Conservation (phyloP, 1,140 invertebrate species). For the Phymorhynchus buccinoides region DNA sequence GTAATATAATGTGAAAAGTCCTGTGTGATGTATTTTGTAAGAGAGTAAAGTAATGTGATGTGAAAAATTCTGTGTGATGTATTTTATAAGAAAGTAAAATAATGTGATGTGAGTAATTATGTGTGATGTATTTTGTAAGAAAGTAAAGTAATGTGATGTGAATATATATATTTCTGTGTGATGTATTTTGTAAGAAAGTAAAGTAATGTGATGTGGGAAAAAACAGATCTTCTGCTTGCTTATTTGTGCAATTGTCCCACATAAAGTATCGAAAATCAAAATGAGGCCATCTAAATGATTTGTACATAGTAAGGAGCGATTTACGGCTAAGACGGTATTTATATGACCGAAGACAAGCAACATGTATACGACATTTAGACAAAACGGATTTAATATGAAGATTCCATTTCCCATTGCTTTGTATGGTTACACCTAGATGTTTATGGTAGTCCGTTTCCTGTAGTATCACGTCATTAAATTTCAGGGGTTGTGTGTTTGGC, state of each 20-base stretch:
- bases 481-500: not conserved
- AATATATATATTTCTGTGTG: no score
- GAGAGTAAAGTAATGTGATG: no score
- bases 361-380: not conserved
- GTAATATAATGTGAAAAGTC: no score
- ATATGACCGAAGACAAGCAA: not conserved
- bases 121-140: no score
- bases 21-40: no score
- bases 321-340: not conserved
- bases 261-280: conserved; percentile 13
- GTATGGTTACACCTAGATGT: not conserved
- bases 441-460: not conserved
- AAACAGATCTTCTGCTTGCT: not conserved
- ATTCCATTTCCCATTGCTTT: conserved; percentile 3
- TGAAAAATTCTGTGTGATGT: no score
- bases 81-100: no score
- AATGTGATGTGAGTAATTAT: no score
- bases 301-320: no score
- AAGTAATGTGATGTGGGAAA: no score
- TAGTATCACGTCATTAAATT: not conserved
- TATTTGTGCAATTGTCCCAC: not conserved
- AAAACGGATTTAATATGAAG: not conserved
- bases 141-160: no score
- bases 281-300: conserved; percentile 13
- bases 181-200: no score